Base-by-base conservation (phyloP, 2,888 invertebrate species). In the Aricia artaxerxes region DNA sequence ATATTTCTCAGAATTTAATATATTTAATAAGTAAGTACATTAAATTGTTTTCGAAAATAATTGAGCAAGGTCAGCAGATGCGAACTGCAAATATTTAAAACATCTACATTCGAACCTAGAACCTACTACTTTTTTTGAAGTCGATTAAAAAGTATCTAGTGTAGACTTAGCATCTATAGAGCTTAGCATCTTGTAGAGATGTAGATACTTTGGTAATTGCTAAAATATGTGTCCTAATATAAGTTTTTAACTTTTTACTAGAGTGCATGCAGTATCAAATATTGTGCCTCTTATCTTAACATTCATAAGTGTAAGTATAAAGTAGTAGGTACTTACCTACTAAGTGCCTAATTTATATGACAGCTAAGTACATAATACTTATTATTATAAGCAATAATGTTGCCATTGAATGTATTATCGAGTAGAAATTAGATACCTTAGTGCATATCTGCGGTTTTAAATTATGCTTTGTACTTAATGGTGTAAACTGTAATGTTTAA, bases 351-450 rank as follows among this genome's bases (percentile, higher is more conserved):
- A 64, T 31, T 24, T 24, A 7, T 61, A n/a, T 61, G n/a, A 61
- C 9, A 64, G 31, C 24, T 64, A 64, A 24, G 9, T 35, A 24
- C 24, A 24, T 31, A 64, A 31, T 61, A 16, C 40, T n/a, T n/a
- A 38, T 40, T 73, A 73, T 44, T 73, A 9, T 73, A 44, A 73
- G 73, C 40, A 73, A 73, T 73, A 73, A 44, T 40, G 44, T 73
- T 44, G 44, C 73, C 73, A 44, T 73, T 44, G 44, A 73, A 73
- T 73, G 73, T 73, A 73, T 73, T 73, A 73, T 44, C 9, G 31
- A 73, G 73, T 73, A 73, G 73, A 73, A 73, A 44, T 40, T 73
- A 73, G 73, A 73, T 11, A n/a, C 69, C 38, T 44, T 40, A 44
- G 40, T 24, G 44, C n/a, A 3, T 24, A 9, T 24, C 24, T 11